Evolutionary conservation across 2,888 invertebrate genomes (phyloP).

Genomic region (Synanthedon andrenaeformis): DNA sequence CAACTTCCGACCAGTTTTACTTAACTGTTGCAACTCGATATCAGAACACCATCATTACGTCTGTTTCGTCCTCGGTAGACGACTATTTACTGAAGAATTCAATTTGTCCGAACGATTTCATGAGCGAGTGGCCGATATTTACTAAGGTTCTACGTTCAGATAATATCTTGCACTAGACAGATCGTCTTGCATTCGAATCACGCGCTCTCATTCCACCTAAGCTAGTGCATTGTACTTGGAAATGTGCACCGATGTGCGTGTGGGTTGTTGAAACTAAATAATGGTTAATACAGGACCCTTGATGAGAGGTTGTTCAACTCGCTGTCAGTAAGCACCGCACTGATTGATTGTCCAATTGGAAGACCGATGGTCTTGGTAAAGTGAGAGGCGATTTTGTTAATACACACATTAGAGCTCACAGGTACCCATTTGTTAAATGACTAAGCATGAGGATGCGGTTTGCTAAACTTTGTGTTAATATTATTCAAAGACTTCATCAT

Average conservation of each 20-base stretch:
- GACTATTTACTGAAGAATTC: conserved; percentile 21
- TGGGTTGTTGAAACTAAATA: conserved; percentile 45
- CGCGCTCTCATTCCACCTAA: conserved; percentile 56
- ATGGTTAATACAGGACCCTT: conserved; percentile 44
- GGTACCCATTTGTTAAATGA: conserved; percentile 23
- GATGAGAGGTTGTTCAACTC: conserved; percentile 51
- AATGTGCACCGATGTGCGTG: conserved; percentile 51
- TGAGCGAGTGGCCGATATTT: conserved; percentile 39
- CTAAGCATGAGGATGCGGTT: conserved; percentile 7
- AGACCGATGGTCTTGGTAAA: conserved; percentile 24
- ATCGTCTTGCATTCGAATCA: conserved; percentile 53
- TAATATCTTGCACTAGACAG: conserved; percentile 44
- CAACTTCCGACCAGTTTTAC: neutral
- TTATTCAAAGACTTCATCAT: too few species aligned
- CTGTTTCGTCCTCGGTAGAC: neutral
- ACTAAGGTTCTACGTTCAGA: conserved; percentile 36
- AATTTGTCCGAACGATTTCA: conserved; percentile 36
- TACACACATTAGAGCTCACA: conserved; percentile 7
- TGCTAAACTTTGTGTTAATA: neutral
- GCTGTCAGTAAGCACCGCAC: conserved; percentile 37
- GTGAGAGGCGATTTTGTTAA: conserved; percentile 28
- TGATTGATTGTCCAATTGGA: conserved; percentile 43
- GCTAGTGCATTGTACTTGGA: conserved; percentile 59
- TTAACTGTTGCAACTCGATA: neutral
- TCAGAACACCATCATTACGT: neutral